Base-by-base conservation (phyloP, 2,888 invertebrate genomes). In the Napeogenes inachia region DNA sequence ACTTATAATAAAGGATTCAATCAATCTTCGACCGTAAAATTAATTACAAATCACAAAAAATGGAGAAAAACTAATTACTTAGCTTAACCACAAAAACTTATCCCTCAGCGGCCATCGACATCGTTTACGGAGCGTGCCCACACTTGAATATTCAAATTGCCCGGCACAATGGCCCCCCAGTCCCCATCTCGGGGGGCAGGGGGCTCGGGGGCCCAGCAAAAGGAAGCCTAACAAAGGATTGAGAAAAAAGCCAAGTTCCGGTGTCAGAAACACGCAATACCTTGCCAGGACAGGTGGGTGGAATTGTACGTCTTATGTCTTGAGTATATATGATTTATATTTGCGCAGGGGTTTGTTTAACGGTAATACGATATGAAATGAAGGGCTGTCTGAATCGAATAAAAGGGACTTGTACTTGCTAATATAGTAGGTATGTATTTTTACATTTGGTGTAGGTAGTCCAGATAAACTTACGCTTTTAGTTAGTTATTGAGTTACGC, bases 61-160 rank as follows among this genome's bases (percentile, higher is more conserved):
- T 10, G 8, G 10, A 50, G 30, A 21, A 57, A 64, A 68, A 61
- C 64, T 66, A 69, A 70, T 69, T 66, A 53, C 54, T 55, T 60
- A 38, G 42, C 42, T 59, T 57, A 38, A 45, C 45, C 47, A 60
- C 63, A 60, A 60, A 61, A 55, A 42, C 50, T 64, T 55, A 61
- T 61, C 60, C 62, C 64, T 62, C 64, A 66, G 64, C 67, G 65
- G 62, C 73, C 72, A 83, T 82, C 79, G 80, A 80, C 81, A 76
- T 79, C 79, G 78, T 79, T 79, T 79, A 78, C 77, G 70, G 76
- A 77, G 73, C 79, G 77, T 79, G 78, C 77, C 78, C 77, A 80
- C 80, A 80, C 84, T 85, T 84, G 82, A 82, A 85, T 86, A 87
- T 87, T 87, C 82, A 87, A 86, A 87, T 85, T 80, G 80, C 77